These are phyloP conservation scores for Nestor notabilis DNA, from an alignment of 2,113 vertebrate species.

Conservation along the genomic window DNA sequence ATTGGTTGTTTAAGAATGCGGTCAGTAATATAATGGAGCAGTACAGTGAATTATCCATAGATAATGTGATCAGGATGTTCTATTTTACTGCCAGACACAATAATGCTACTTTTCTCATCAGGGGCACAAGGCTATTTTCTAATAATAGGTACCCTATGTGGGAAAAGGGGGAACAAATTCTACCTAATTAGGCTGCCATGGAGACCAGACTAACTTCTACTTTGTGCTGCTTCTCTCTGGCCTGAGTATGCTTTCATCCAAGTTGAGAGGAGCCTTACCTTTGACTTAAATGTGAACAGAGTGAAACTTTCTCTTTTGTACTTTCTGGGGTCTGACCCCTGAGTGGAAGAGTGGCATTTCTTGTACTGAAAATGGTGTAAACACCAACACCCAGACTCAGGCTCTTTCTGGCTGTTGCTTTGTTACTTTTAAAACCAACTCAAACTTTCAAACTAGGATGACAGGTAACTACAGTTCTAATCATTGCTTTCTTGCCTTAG, in stretches of 20 bases:
- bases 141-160: background rate
- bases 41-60: background rate
- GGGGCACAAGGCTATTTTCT: background rate
- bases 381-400: background rate
- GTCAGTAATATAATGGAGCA: background rate
- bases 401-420: background rate
- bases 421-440: background rate
- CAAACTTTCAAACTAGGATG: background rate
- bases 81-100: background rate
- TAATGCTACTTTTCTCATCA: background rate
- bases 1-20: background rate
- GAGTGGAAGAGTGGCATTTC: background rate
- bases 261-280: background rate
- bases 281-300: background rate
- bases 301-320: background rate
- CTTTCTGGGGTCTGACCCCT: background rate
- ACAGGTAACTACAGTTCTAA: background rate
- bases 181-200: background rate
- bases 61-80: background rate
- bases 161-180: background rate
- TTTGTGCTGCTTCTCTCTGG: background rate
- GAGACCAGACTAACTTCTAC: background rate
- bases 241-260: background rate
- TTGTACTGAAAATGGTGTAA: background rate
- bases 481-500: background rate